Conservation (phyloP, 2,797 vertebrate species). For the Diglossa cyanea region DNA sequence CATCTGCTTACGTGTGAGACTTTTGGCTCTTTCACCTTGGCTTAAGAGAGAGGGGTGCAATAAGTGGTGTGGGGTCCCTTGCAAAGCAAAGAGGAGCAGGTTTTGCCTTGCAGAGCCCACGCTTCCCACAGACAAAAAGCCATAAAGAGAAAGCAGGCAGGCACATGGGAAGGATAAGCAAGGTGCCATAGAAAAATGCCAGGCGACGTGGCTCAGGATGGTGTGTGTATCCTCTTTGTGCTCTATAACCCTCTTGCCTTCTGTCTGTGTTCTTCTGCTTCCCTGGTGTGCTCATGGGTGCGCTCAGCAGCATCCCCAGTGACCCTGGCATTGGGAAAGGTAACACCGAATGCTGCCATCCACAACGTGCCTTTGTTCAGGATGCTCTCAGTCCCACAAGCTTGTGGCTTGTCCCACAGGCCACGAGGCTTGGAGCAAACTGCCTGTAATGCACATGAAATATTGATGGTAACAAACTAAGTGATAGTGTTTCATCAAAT, state of each 20-base stretch:
- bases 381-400: not conserved
- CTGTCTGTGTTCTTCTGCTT: not conserved
- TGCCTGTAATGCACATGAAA: not conserved
- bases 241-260: not conserved
- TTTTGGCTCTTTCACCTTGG: not conserved
- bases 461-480: not conserved
- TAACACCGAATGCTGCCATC: rapidly evolving
- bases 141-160: not conserved
- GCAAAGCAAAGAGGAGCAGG: not conserved
- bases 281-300: not conserved
- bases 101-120: not conserved
- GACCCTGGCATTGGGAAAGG: rapidly evolving
- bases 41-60: rapidly evolving
- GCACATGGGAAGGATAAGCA: rapidly evolving
- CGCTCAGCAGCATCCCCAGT: not conserved
- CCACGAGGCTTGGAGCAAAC: rapidly evolving
- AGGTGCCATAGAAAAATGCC: not conserved
- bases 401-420: not conserved
- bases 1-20: rapidly evolving
- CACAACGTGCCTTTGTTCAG: not conserved
- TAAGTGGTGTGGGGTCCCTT: not conserved
- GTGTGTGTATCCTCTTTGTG: not conserved
- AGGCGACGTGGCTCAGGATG: not conserved
- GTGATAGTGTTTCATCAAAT: not conserved
- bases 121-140: rapidly evolving